Percentiles rank a stretch among this genome's conserved stretches.
These are phyloP conservation scores for Zootoca vivipara DNA, from an alignment of 2,113 vertebrate species.

Conservation along the genomic window DNA sequence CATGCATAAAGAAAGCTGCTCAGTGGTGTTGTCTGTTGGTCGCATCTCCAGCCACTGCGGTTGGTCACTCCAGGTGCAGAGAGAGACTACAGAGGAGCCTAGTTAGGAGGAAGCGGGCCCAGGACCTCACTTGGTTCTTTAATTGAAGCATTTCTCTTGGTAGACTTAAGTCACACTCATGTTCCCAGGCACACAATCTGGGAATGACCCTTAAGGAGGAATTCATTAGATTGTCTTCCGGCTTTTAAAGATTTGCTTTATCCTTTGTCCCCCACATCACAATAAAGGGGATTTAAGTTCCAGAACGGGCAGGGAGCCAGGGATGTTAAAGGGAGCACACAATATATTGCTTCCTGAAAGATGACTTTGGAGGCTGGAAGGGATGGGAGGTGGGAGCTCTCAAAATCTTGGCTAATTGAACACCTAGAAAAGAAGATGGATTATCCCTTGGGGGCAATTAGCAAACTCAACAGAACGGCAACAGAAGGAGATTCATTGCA, in stretches of 20 bases:
- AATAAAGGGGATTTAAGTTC: slow-evolving; percentile 35
- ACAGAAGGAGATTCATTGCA: slow-evolving; percentile 24
- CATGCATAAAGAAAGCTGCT: no score
- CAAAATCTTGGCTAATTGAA: slow-evolving; percentile 56
- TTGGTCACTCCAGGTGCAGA: neutral
- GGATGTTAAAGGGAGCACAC: slow-evolving; percentile 40
- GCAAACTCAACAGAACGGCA: slow-evolving; percentile 50
- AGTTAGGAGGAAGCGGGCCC: neutral
- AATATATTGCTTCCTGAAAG: slow-evolving; percentile 53
- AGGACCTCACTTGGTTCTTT: neutral
- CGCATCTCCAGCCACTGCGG: neutral
- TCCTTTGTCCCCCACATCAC: slow-evolving; percentile 25
- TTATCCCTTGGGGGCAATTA: slow-evolving; percentile 46
- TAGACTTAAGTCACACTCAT: neutral
- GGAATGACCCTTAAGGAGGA: neutral
- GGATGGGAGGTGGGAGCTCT: neutral
- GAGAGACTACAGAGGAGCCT: neutral
- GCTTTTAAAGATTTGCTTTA: slow-evolving; percentile 46
- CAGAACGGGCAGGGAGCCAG: slow-evolving; percentile 47
- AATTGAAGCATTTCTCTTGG: neutral
- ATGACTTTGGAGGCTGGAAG: neutral
- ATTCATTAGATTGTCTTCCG: slow-evolving; percentile 27
- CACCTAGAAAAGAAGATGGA: slow-evolving; percentile 44
- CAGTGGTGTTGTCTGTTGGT: no score
- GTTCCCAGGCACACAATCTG: neutral